Base-by-base conservation (phyloP, 2,888 invertebrate species). In the Noctuana brunneofusca region DNA sequence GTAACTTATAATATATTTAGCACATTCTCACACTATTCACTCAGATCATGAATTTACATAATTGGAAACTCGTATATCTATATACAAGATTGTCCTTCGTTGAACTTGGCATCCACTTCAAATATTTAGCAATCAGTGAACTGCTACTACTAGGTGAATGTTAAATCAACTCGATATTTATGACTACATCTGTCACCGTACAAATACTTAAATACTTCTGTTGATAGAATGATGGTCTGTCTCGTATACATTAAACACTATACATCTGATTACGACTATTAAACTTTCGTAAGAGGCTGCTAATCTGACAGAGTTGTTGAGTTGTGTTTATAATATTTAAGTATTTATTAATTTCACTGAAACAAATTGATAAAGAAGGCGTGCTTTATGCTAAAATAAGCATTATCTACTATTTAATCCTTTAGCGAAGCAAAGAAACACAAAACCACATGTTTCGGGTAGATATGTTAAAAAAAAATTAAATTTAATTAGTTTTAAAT, bases 81-180 rank as follows among this genome's bases (percentile, higher is more conserved):
- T 43, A n/a, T 18, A 43, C 14, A 18, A 27, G 24, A 49, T 38
- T 32, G 41, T 60, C 43, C 32, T 60, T 54, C 54, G 20, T 22
- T 60, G 30, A 46, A 48, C 46, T 60, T 60, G 60, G 60, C 60
- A 60, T 22, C 46, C 22, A 46, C 20, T 48, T 54, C 60, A 60
- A 22, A 22, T 32, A 54, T 54, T 22, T 32, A 49, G 41, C 27
- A 46, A 60, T 38, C 41, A 59, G 50, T 41, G 8, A 24, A 30
- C 9, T 24, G 16, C 50, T 48, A 38, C 16, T 24, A 49, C 6
- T 27, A 38, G 50, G 22, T 11, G 38, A 38, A 35, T 38, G 41
- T 38, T 54, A 38, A 32, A 27, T 56, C 43, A 46, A 56, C n/a
- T 8, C 27, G 30, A 30, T 18, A 43, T 30, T 56, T 30, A 43